These are phyloP conservation scores for Notarius lentiginosus DNA, from an alignment of 2,113 vertebrate species.

Conservation along the genomic window DNA sequence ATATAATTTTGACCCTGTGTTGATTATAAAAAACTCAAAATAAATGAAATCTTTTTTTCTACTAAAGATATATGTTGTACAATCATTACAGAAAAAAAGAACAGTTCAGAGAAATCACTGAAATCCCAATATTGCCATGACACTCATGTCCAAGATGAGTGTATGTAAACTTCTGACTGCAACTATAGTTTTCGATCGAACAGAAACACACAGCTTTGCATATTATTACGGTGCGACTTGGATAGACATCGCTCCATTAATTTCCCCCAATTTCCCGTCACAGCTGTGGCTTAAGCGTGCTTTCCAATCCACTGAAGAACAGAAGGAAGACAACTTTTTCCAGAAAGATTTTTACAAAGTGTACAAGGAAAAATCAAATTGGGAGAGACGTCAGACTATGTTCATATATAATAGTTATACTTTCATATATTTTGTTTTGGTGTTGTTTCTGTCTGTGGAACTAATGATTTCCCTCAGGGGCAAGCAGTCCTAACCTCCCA, in stretches of 20 bases:
- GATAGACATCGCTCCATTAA: slow-evolving; percentile 33
- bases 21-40: too few relatives aligned
- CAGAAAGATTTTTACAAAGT: background rate
- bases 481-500: background rate
- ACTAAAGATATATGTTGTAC: too few relatives aligned
- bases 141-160: too few relatives aligned
- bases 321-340: slow-evolving; percentile 1
- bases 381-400: background rate
- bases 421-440: background rate
- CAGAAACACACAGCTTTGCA: slow-evolving; percentile 15
- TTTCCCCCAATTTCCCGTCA: slow-evolving; percentile 12
- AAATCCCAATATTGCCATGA: too few relatives aligned
- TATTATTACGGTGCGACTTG: slow-evolving; percentile 9
- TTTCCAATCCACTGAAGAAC: background rate
- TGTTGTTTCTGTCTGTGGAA: background rate
- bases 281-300: slow-evolving; percentile 14
- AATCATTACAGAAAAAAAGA: too few relatives aligned
- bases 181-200: background rate
- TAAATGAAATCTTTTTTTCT: too few relatives aligned
- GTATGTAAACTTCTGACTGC: too few relatives aligned
- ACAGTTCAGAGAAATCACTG: too few relatives aligned
- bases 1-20: too few relatives aligned
- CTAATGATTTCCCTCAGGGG: background rate
- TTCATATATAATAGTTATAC: background rate
- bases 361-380: background rate